Conservation (phyloP, 2,113 vertebrate species). For the Trogon surrucura region DNA sequence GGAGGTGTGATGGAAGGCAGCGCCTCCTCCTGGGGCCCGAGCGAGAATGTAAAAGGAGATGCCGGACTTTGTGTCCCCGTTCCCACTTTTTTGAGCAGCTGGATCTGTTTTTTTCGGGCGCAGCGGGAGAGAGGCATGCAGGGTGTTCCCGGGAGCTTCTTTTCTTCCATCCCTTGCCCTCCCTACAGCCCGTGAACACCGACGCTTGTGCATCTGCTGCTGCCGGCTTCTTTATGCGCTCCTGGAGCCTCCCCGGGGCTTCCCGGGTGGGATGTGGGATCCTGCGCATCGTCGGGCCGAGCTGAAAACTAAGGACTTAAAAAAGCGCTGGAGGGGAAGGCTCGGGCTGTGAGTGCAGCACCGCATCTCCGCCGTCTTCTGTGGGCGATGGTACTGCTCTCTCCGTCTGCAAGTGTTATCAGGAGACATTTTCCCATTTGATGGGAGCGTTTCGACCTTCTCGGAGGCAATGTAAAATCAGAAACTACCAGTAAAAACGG, state of each 20-base stretch:
- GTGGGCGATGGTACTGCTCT: accelerated
- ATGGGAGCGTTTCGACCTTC: accelerated
- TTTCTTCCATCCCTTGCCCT: neutral
- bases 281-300: accelerated
- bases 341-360: too few species aligned
- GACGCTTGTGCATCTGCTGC: neutral
- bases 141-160: neutral
- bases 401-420: accelerated
- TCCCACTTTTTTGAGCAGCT: neutral
- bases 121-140: neutral
- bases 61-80: neutral
- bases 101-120: neutral
- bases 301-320: too few species aligned
- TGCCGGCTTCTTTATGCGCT: neutral
- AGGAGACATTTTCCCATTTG: accelerated
- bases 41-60: neutral
- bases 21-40: neutral
- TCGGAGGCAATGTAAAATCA: neutral
- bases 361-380: too few species aligned
- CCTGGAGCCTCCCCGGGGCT: too few species aligned
- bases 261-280: too few species aligned
- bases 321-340: too few species aligned
- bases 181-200: neutral
- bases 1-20: neutral
- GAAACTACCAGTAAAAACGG: neutral